These are phyloP conservation scores for Morpho deidamia DNA, from an alignment of 2,888 invertebrate genomes.

Conservation along the genomic window DNA sequence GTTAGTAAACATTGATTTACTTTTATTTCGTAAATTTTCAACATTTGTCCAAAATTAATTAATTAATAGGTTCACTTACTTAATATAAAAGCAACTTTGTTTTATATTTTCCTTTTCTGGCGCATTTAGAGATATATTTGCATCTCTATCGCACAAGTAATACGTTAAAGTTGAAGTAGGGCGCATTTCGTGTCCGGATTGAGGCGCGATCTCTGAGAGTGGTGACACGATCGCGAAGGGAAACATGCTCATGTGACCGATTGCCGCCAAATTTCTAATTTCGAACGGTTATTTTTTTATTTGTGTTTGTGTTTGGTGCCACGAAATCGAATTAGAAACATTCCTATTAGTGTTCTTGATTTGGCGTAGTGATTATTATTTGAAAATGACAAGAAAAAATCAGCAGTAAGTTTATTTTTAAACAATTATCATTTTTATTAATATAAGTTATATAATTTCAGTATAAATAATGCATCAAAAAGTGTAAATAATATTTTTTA, in stretches of 20 bases:
- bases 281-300: conserved; percentile 41
- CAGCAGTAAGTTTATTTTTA: conserved; percentile 28
- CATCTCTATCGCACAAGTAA: conserved; percentile 57
- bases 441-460: not conserved
- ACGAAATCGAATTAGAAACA: conserved; percentile 11
- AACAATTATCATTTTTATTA: conserved; percentile 34
- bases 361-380: conserved; percentile 12
- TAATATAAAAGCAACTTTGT: not conserved
- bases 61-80: too few relatives aligned
- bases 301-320: conserved; percentile 44
- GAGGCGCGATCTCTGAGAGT: conserved; percentile 72
- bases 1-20: too few relatives aligned
- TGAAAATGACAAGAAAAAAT: conserved; percentile 31
- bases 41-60: too few relatives aligned
- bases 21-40: too few relatives aligned
- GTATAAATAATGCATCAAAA: too few relatives aligned
- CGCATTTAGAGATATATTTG: conserved; percentile 14
- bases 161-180: conserved; percentile 67
- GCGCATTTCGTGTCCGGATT: conserved; percentile 59
- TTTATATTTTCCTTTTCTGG: conserved; percentile 11
- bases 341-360: conserved; percentile 26
- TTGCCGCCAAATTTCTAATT: conserved; percentile 62
- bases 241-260: conserved; percentile 66
- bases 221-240: conserved; percentile 67
- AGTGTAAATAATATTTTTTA: too few relatives aligned